Base-by-base conservation (phyloP, 2,113 vertebrate genomes). In the Ciconia maguari region DNA sequence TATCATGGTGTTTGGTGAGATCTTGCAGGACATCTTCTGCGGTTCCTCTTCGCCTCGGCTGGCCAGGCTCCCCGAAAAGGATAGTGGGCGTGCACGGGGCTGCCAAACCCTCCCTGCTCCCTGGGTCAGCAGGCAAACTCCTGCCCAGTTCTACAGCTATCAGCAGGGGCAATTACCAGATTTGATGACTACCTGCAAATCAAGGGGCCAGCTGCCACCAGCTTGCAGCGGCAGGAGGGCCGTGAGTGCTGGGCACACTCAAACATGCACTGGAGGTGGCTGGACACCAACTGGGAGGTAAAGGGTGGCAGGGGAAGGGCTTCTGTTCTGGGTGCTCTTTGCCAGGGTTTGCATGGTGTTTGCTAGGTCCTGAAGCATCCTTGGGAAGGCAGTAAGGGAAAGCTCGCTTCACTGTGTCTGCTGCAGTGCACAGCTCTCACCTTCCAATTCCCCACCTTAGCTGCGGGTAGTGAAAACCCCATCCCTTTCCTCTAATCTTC, bases 21-120 rank as follows among this genome's bases (percentile, higher is more conserved):
- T 49, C 79, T 30, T 52, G n/a, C 14, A 21, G 51, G 58, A 82
- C 60, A 34, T 32, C 26, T 19, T 32, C 54, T 48, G n/a, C 1
- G 5, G 27, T 77, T 49, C 57, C 32, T 29, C 36, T 38, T 34
- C 21, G 13, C 55, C 22, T 44, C 27, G 29, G 42, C 30, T 27
- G 30, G 9, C 30, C 21, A 9, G 22, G 32, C 54, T 55, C 21
- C 62, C 54, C 5, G 0, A 27, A n/a, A 49, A 70, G 41, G 18
- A 9, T 32, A 49, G 36, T 0, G 2, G 13, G 30, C 2, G 0
- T 42, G 34, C 41, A 36, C 48, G 17, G 48, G 34, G 34, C 66
- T 86, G 52, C 68, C 46, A 48, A 17, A 16, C 20, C 12, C 7
- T 21, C 51, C 16, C 25, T 0, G 1, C 46, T 70, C 65, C 51